phyloP scores from a whole-genome alignment of 2,797 vertebrate genomes.

The Perodicticus potto region DNA sequence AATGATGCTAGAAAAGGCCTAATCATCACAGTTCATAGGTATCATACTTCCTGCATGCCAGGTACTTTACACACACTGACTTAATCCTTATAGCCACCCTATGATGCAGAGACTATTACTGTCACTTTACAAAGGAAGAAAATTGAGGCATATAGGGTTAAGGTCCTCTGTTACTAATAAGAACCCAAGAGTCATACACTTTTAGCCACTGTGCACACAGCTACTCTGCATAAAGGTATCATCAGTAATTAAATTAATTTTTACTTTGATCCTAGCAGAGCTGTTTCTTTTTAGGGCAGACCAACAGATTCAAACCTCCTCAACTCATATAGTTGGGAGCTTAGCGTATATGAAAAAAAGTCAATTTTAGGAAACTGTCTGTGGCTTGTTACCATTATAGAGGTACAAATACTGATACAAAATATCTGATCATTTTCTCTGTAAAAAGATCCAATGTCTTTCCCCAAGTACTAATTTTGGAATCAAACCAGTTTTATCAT shows the following conservation, averaged over 20 bases:
- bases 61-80: not conserved
- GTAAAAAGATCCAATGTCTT: slow-evolving; percentile 5
- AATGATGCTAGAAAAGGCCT: not conserved
- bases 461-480: not conserved
- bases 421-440: not conserved
- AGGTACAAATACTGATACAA: not conserved
- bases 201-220: not conserved
- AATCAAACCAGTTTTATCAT: not conserved
- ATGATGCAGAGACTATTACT: not conserved
- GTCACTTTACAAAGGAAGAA: slow-evolving; percentile 39
- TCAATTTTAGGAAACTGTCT: slow-evolving; percentile 12
- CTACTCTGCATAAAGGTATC: not conserved
- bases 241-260: not conserved
- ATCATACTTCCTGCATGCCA: not conserved
- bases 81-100: not conserved
- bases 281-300: not conserved
- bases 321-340: not conserved
- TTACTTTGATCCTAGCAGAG: not conserved
- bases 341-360: not conserved
- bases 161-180: not conserved
- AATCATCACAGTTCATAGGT: not conserved
- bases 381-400: not conserved
- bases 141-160: not conserved
- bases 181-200: not conserved
- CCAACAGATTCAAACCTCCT: not conserved